Evolutionary conservation across 2,888 invertebrate species (phyloP).

Genomic region (Theretra japonica): DNA sequence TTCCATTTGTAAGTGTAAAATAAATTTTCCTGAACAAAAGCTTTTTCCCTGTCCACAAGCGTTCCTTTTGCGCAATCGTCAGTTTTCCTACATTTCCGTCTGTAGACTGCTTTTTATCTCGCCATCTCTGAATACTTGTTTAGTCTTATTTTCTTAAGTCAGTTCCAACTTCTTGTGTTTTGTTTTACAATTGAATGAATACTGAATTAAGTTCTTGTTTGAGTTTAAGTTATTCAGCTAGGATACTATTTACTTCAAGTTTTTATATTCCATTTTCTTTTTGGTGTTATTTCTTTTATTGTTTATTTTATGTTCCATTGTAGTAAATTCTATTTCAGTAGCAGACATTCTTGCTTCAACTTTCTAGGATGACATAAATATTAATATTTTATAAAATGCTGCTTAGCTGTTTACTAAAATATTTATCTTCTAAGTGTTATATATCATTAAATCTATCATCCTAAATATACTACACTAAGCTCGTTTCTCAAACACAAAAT

Average conservation of each 20-base stretch:
- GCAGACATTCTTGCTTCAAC: neutral
- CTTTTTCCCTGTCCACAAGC: neutral
- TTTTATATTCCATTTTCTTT: neutral
- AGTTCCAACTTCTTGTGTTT: slow-evolving; percentile 16
- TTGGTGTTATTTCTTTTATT: too few relatives aligned
- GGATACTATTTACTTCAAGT: neutral
- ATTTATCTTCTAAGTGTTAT: neutral
- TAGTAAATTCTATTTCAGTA: neutral
- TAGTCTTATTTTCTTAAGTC: slow-evolving; percentile 23
- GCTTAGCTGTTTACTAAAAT: too few relatives aligned
- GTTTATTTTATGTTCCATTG: neutral
- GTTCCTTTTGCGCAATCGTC: slow-evolving; percentile 11
- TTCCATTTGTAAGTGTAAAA: neutral
- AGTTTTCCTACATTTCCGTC: slow-evolving; percentile 26
- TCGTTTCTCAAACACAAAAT: too few relatives aligned
- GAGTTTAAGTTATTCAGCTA: slow-evolving; percentile 1
- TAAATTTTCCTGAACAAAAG: slow-evolving; percentile 3
- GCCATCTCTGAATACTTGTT: slow-evolving; percentile 18
- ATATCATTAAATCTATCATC: neutral
- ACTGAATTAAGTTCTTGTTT: slow-evolving; percentile 15
- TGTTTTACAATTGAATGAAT: slow-evolving; percentile 20
- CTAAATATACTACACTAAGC: too few relatives aligned
- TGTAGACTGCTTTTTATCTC: slow-evolving; percentile 25
- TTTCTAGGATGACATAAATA: neutral
- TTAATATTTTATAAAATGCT: too few relatives aligned